Percentiles rank a stretch among this genome's conserved stretches.
Evolutionary conservation across 2,888 invertebrate genomes (phyloP).

Genomic region (Tachystola acroxantha): DNA sequence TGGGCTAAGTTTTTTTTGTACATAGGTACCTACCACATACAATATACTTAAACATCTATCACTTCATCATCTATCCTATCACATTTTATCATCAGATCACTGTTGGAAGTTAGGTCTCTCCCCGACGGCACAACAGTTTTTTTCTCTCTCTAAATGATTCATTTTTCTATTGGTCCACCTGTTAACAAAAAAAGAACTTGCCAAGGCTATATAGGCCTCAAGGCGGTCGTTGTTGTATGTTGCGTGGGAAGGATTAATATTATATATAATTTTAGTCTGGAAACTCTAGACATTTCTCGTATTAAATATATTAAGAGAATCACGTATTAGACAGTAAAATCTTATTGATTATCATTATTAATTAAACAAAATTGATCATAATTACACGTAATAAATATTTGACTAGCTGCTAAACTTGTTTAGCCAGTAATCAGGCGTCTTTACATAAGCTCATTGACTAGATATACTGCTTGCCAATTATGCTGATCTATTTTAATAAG

Average conservation of each 20-base stretch:
- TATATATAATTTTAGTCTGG: no score
- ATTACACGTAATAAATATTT: not conserved
- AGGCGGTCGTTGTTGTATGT: slow-evolving; percentile 33
- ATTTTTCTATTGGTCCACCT: slow-evolving; percentile 21
- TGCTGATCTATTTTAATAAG: slow-evolving; percentile 21
- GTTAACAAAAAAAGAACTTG: slow-evolving; percentile 20
- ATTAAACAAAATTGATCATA: not conserved
- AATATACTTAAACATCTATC: no score
- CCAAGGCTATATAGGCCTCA: slow-evolving; percentile 32
- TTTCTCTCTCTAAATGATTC: slow-evolving; percentile 4
- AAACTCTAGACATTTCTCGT: no score
- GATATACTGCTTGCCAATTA: not conserved
- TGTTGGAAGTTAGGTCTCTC: no score
- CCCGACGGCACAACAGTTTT: no score
- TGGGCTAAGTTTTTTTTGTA: no score
- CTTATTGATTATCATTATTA: not conserved
- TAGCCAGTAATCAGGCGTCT: not conserved
- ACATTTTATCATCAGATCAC: no score
- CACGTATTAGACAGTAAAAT: not conserved
- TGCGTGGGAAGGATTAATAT: slow-evolving; percentile 25
- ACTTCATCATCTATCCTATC: no score
- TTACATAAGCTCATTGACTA: slow-evolving; percentile 1
- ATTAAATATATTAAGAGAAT: no score
- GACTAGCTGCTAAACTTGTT: not conserved
- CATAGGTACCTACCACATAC: no score